phyloP scores from a whole-genome alignment of 1,140 invertebrate genomes.

The Agrypnia vestita region DNA sequence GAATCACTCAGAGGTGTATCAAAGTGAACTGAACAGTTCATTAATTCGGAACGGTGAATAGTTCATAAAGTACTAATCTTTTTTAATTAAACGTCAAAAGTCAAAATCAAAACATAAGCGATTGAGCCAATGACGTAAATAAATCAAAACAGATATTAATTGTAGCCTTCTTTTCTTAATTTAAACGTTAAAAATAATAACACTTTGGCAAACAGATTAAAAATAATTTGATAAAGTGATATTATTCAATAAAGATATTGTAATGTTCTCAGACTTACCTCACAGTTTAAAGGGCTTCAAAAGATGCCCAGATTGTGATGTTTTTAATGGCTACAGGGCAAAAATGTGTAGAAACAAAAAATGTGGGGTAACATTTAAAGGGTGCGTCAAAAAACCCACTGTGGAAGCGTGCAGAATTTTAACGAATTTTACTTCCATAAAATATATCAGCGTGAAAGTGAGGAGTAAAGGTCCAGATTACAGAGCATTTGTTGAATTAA shows the following conservation, averaged over 20 bases:
- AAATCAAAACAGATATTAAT: too few species aligned
- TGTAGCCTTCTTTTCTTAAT: too few species aligned
- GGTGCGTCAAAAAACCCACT: conserved; percentile 75
- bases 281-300: conserved; percentile 71
- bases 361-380: conserved; percentile 75
- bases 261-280: conserved; percentile 39
- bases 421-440: conserved; percentile 76
- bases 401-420: conserved; percentile 82
- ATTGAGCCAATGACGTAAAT: too few species aligned
- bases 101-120: too few species aligned
- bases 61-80: too few species aligned
- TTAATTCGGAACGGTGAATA: too few species aligned
- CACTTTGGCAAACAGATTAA: too few species aligned
- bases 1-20: too few species aligned
- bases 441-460: conserved; percentile 80
- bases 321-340: conserved; percentile 84
- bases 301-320: conserved; percentile 87
- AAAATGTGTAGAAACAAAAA: conserved; percentile 85
- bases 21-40: too few species aligned
- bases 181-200: too few species aligned
- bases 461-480: conserved; percentile 81
- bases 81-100: too few species aligned
- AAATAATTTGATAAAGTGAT: too few species aligned
- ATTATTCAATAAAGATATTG: not conserved
- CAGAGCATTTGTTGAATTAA: conserved; percentile 83